These are phyloP conservation scores for Lasius fuliginosus DNA, from an alignment of 2,888 invertebrate genomes.

Conservation along the genomic window DNA sequence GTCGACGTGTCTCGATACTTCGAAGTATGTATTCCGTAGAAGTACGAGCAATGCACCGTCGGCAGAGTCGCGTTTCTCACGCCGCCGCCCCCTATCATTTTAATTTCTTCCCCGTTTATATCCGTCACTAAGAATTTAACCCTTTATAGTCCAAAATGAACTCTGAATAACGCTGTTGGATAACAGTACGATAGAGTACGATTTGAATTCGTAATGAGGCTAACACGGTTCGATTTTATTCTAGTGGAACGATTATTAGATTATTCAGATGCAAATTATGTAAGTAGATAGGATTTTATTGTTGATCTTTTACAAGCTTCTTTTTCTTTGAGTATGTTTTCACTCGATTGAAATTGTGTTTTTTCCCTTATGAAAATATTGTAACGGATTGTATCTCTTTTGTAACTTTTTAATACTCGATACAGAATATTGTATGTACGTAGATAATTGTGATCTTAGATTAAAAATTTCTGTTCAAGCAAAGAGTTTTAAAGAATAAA, in stretches of 20 bases:
- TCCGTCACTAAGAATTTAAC: constrained; percentile 12
- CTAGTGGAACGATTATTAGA: not conserved
- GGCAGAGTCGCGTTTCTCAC: constrained; percentile 22
- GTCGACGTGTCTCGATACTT: constrained; percentile 60
- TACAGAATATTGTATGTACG: not conserved
- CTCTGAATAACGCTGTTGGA: not conserved
- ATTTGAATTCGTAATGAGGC: constrained; percentile 1
- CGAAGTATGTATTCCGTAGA: constrained; percentile 5
- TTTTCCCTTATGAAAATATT: not conserved
- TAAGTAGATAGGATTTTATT: not conserved
- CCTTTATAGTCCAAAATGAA: not conserved
- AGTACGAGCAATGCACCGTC: constrained; percentile 36
- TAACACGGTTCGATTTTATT: constrained; percentile 15
- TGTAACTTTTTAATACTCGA: constrained; percentile 4
- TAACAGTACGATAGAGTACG: not conserved
- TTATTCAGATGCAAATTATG: not conserved
- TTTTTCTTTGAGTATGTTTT: not conserved
- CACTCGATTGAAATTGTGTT: not conserved
- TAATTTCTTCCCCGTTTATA: not conserved
- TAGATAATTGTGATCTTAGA: not conserved
- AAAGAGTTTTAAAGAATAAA: not conserved
- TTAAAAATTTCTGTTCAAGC: constrained; percentile 16
- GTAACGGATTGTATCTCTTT: not conserved
- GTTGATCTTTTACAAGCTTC: not conserved
- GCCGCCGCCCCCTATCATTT: not conserved